Evolutionary conservation across 1,140 invertebrate species (phyloP).

Genomic region (Drosophila orosa): DNA sequence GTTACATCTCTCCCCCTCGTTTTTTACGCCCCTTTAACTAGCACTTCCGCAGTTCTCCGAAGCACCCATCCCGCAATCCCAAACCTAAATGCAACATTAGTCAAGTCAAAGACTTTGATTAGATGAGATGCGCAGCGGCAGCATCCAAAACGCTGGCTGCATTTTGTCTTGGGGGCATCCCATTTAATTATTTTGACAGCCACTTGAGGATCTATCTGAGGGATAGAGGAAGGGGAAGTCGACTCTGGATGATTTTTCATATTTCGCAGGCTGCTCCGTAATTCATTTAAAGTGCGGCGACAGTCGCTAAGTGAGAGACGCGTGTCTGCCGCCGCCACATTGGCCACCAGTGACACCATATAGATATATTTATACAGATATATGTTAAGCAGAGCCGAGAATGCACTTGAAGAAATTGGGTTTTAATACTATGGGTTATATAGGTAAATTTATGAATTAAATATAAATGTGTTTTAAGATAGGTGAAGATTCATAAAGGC

Average conservation of each 20-base stretch:
- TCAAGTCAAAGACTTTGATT: constrained; percentile 70
- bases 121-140: constrained; percentile 41
- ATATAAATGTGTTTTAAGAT: too few species aligned
- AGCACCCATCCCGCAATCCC: constrained; percentile 9
- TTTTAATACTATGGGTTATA: background rate
- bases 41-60: constrained; percentile 65
- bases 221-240: background rate
- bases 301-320: constrained; percentile 52
- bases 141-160: constrained; percentile 34
- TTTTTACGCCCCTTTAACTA: constrained; percentile 64
- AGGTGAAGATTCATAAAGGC: background rate
- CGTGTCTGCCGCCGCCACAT: constrained; percentile 53
- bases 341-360: constrained; percentile 57
- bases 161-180: constrained; percentile 74
- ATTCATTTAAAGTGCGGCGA: constrained; percentile 55
- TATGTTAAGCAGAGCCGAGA: constrained; percentile 26
- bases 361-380: background rate
- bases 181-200: constrained; percentile 81
- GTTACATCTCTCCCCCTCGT: constrained; percentile 15
- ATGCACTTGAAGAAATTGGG: constrained; percentile 7
- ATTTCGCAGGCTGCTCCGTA: constrained; percentile 49
- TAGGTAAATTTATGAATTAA: too few species aligned
- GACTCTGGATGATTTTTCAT: constrained; percentile 64
- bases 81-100: constrained; percentile 72
- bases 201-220: constrained; percentile 55